These are phyloP conservation scores for Australoheros facetus DNA, from an alignment of 2,797 vertebrate genomes.

Conservation along the genomic window DNA sequence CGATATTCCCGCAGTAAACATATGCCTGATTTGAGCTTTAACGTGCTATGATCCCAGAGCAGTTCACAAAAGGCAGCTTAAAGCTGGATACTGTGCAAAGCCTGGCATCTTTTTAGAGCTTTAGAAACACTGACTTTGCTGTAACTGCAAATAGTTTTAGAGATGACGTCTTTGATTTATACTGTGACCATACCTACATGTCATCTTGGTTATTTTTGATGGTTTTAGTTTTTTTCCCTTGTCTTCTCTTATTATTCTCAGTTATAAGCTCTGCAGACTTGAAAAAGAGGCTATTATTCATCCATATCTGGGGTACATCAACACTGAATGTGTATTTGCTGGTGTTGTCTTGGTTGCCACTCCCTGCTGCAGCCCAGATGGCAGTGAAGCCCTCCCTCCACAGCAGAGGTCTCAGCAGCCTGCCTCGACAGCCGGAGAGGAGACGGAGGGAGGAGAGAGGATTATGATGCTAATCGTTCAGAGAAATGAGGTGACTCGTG, in stretches of 20 bases:
- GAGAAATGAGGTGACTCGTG: constrained; percentile 16
- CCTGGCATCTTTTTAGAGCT: neutral
- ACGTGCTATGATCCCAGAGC: constrained; percentile 19
- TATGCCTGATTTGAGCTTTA: neutral
- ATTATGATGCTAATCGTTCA: constrained; percentile 51
- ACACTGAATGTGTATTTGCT: constrained; percentile 21
- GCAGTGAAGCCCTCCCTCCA: constrained; percentile 46
- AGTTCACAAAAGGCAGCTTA: constrained; percentile 23
- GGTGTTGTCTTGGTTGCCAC: constrained; percentile 36
- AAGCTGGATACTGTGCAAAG: constrained; percentile 5
- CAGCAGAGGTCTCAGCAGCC: constrained; percentile 61
- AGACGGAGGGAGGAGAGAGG: constrained; percentile 47
- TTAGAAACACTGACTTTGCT: neutral
- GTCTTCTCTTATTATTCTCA: neutral
- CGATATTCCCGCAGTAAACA: neutral
- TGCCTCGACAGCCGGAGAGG: constrained; percentile 58
- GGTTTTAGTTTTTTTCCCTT: neutral
- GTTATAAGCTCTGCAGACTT: neutral
- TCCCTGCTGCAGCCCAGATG: constrained; percentile 73
- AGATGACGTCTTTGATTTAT: constrained; percentile 12
- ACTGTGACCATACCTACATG: neutral
- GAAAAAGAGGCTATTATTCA: neutral
- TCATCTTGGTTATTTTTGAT: neutral
- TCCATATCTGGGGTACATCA: constrained; percentile 9
- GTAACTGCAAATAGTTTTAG: neutral